Evolutionary conservation across 2,888 invertebrate species (phyloP), one percentile per base, ranked within the genome.

Genomic region (Lepeophtheirus nordmannii): DNA sequence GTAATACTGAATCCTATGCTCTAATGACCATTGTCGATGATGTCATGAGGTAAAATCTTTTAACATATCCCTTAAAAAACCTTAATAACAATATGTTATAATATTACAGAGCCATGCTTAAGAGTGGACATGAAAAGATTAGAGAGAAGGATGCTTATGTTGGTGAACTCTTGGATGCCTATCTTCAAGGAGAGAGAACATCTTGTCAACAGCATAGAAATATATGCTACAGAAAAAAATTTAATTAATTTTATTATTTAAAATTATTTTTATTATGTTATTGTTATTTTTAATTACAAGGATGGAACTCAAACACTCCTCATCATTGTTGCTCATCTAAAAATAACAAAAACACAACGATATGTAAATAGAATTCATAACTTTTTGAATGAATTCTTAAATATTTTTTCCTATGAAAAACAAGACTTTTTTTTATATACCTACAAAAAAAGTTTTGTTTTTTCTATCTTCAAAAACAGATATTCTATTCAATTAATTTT

Each of bases 21-120:
- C 53, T 46, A n/a, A 46, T 46, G 53, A 46, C 14, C 53, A 46
- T 46, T 17, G 53, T 46, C n/a, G 53, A 46, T 46, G 53, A 46
- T 17, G 53, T 46, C 17, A 46, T 46, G 53, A 46, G 17, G 53
- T 46, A 46, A 17, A 17, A 46, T 8, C 17, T 46, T 17, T 46
- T 46, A 5, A 46, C 8, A 46, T 17, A 46, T 46, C 1, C 2
- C 17, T 5, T 46, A n/a, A n/a, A n/a, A n/a, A n/a, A 14, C 53
- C 8, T 8, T 5, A 30, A 30, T 30, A 30, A 30, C 53, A n/a
- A n/a, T 8, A 14, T 46, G 8, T 46, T 17, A 46, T 41, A 41
- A 41, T 46, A 30, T 46, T 46, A 17, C 17, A 46, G 53, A 17
- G 2, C 53, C 53, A 46, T 46, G 53, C 53, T 46, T 46, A 46